phyloP scores from a whole-genome alignment of 2,888 invertebrate genomes.

The Sinopyrophorus schimmeli region DNA sequence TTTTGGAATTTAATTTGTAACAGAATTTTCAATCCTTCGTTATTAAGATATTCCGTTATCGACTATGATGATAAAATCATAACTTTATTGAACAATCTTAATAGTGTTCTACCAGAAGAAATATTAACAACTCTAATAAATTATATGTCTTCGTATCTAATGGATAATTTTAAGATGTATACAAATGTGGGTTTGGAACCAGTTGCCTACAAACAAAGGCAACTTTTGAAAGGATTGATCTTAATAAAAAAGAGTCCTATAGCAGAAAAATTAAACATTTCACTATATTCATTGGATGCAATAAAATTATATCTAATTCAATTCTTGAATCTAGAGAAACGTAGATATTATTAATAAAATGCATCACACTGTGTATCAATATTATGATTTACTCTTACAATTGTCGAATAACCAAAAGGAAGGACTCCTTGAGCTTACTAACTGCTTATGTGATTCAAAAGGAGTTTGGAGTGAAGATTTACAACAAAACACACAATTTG shows the following conservation, averaged over 20 bases:
- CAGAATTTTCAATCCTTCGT: constrained; percentile 38
- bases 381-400: constrained; percentile 35
- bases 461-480: constrained; percentile 39
- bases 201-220: constrained; percentile 40
- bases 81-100: constrained; percentile 20
- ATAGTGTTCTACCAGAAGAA: neutral
- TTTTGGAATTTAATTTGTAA: constrained; percentile 40
- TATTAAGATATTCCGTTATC: constrained; percentile 32
- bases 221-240: constrained; percentile 43
- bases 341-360: constrained; percentile 20
- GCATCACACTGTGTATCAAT: constrained; percentile 28
- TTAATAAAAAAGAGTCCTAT: constrained; percentile 34
- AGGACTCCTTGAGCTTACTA: constrained; percentile 37
- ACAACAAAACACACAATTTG: constrained; percentile 37
- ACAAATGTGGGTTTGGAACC: constrained; percentile 37
- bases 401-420: constrained; percentile 39
- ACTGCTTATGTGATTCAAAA: constrained; percentile 36
- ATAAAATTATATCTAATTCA: constrained; percentile 18
- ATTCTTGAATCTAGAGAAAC: constrained; percentile 21
- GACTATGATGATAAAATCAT: constrained; percentile 19
- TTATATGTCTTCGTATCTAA: constrained; percentile 29
- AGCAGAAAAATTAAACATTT: constrained; percentile 38
- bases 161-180: constrained; percentile 27
- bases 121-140: constrained; percentile 15
- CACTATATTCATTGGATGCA: constrained; percentile 16